Base-by-base conservation (phyloP, 2,888 invertebrate species). In the Ormyrus pomaceus region DNA sequence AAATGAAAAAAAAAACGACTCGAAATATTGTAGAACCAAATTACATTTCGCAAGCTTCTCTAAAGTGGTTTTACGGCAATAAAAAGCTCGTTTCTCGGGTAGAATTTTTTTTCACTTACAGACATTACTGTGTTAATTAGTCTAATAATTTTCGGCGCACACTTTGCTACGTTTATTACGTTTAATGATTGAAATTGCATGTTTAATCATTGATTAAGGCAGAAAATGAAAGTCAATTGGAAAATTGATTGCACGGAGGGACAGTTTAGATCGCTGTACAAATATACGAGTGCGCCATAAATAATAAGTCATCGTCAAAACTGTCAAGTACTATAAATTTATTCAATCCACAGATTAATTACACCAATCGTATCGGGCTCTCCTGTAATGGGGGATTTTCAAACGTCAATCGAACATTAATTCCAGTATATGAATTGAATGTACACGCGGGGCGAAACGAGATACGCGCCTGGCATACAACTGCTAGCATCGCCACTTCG, bases 291-390 rank as follows among this genome's bases (percentile, higher is more conserved):
- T 34, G 34, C 34, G 34, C 34, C 50, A 61, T 61, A 61, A 71
- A 71, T 71, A 61, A 71, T 59, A 51, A 71, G 45, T 51, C 68
- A 45, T 46, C 45, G 68, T 53, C 71, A 34, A 34, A 34, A 50
- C 71, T 53, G 61, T 34, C 51, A 34, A 61, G 53, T 11, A 13
- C 5, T 7, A 9, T 45, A 61, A 62, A 72, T 72, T 72, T 72
- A 72, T 72, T 72, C 61, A 51, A 72, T 50, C 51, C 51, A n/a
- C 71, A 13, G 61, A 72, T 72, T 72, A 72, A 72, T 70, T 48
- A 58, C 13, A 46, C 48, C 58, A 48, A 61, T 64, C 73, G 73
- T 48, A 48, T 7, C 5, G n/a, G 45, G 51, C 53, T 58, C 70
- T 19, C 50, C 2, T 70, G 5, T 3, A 34, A 34, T 34, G 0